Conservation (phyloP, 2,113 vertebrate genomes). For the Climacteris rufus region DNA sequence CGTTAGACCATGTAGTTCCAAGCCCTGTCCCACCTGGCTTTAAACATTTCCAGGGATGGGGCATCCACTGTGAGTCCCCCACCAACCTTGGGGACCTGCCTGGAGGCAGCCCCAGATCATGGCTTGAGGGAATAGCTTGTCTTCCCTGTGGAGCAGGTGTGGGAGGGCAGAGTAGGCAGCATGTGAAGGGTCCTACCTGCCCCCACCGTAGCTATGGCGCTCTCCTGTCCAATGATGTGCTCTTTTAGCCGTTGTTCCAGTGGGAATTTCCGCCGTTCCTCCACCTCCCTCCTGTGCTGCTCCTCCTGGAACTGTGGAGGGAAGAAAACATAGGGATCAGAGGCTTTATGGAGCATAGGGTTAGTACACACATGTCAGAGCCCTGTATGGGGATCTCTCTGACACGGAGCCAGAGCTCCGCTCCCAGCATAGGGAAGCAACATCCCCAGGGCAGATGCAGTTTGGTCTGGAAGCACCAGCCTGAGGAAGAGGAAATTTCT, state of each 20-base stretch:
- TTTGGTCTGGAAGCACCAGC: not conserved
- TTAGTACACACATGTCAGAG: not conserved
- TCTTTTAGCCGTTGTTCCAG: constrained; percentile 91
- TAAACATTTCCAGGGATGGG: not conserved
- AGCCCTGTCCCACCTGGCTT: not conserved
- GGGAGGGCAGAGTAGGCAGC: not conserved
- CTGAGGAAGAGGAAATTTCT: not conserved
- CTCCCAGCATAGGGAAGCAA: not conserved
- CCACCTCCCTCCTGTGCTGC: constrained; percentile 79
- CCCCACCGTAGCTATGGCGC: constrained; percentile 89
- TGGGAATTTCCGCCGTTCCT: constrained; percentile 89
- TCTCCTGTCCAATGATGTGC: constrained; percentile 95
- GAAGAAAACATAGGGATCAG: not conserved
- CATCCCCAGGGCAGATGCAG: not conserved
- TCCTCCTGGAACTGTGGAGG: constrained; percentile 82
- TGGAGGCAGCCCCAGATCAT: accelerated
- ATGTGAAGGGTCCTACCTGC: constrained; percentile 76
- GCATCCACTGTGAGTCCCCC: not conserved
- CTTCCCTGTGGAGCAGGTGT: not conserved
- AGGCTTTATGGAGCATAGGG: not conserved
- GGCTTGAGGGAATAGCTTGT: not conserved
- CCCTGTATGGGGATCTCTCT: not conserved
- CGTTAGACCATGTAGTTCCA: not conserved
- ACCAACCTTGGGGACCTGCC: not conserved
- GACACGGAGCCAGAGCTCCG: not conserved